These are phyloP conservation scores for Ditylenchus dipsaci DNA, from an alignment of 1,140 invertebrate species.

Conservation along the genomic window DNA sequence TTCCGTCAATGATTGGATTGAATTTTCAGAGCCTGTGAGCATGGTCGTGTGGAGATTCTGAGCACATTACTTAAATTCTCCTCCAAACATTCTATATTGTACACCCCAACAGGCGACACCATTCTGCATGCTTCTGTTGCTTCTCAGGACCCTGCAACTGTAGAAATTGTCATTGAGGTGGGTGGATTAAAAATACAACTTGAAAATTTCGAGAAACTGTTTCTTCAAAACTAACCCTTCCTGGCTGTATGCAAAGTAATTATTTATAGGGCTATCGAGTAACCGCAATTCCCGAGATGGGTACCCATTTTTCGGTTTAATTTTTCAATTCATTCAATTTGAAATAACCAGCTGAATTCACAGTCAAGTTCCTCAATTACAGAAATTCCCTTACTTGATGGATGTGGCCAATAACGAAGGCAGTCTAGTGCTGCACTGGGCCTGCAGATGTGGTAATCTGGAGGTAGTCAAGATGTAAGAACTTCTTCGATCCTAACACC, in stretches of 20 bases:
- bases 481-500: constrained; percentile 10
- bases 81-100: constrained; percentile 73
- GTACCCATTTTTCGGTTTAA: too few species aligned
- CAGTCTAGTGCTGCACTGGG: constrained; percentile 85
- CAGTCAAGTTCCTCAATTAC: constrained; percentile 45
- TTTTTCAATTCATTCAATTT: too few species aligned
- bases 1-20: background rate
- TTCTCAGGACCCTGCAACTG: constrained; percentile 67
- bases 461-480: constrained; percentile 24
- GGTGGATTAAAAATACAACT: too few species aligned
- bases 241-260: too few species aligned
- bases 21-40: constrained; percentile 32
- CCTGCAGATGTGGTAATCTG: constrained; percentile 67
- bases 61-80: constrained; percentile 73
- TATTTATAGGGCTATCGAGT: too few species aligned
- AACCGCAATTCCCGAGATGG: too few species aligned
- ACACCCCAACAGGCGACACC: constrained; percentile 82
- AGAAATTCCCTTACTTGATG: constrained; percentile 67
- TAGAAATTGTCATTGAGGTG: constrained; percentile 71
- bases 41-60: constrained; percentile 75
- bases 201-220: too few species aligned
- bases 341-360: too few species aligned
- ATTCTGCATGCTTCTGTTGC: constrained; percentile 83
- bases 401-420: constrained; percentile 78
- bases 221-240: too few species aligned